Percentiles rank a stretch among this genome's conserved stretches.
Conservation (phyloP, 2,113 vertebrate genomes). For the Sphyrna mokarran region DNA sequence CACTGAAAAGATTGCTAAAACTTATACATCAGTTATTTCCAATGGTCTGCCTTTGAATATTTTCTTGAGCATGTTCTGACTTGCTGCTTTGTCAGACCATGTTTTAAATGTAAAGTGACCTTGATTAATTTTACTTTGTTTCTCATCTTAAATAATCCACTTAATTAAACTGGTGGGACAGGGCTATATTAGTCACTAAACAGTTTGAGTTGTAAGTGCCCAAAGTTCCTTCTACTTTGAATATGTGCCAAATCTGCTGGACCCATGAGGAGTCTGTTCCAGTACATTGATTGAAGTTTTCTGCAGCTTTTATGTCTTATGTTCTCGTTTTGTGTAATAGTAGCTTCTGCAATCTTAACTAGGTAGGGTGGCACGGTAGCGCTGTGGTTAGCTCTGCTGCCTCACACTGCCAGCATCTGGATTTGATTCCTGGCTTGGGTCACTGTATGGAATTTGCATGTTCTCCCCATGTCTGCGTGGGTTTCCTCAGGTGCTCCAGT, state of each 20-base stretch:
- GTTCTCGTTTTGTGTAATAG: background rate
- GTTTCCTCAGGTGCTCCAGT: no score
- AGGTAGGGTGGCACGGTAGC: no score
- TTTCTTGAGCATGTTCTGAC: background rate
- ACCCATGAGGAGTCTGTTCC: background rate
- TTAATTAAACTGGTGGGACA: conserved; percentile 1
- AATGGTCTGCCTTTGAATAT: background rate
- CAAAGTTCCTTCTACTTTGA: background rate
- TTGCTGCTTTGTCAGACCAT: background rate
- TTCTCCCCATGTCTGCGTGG: no score
- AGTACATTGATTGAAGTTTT: background rate
- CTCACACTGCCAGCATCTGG: no score
- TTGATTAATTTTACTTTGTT: background rate
- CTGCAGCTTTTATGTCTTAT: background rate
- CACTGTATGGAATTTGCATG: no score
- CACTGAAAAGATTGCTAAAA: background rate
- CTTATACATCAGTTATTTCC: background rate
- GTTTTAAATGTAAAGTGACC: background rate
- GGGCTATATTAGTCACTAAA: background rate
- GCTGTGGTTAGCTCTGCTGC: no score
- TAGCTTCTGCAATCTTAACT: background rate
- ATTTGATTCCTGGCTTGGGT: no score
- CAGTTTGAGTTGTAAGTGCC: background rate
- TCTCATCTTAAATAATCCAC: background rate
- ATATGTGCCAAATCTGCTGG: background rate